A percentile compares a stretch with the other conserved stretches of the same genome.
phyloP scores from a whole-genome alignment of 2,113 vertebrate genomes.

The Lophotis ruficrista region DNA sequence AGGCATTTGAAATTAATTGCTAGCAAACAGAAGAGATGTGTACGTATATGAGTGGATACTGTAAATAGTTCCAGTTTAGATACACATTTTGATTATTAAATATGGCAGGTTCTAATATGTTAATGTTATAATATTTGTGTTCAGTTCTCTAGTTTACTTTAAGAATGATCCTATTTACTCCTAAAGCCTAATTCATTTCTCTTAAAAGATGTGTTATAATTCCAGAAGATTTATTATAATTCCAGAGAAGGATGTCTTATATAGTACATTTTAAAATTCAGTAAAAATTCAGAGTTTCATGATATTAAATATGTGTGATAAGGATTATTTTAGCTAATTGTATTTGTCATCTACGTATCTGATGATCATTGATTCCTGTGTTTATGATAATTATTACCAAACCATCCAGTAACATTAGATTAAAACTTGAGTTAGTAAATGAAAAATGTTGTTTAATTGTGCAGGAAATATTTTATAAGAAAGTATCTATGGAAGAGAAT shows the following conservation, averaged over 20 bases:
- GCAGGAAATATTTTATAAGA: constrained; percentile 49
- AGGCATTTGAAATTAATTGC: constrained; percentile 7
- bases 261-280: constrained; percentile 30
- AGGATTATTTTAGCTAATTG: constrained; percentile 61
- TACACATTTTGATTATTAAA: constrained; percentile 33
- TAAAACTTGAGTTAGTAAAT: constrained; percentile 65
- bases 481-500: constrained; percentile 41
- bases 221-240: constrained; percentile 59
- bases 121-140: constrained; percentile 39
- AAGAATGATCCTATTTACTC: constrained; percentile 50
- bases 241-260: constrained; percentile 29
- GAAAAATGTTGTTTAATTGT: constrained; percentile 52
- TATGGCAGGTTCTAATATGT: constrained; percentile 49
- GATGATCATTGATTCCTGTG: constrained; percentile 53
- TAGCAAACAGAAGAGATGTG: constrained; percentile 23
- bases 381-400: constrained; percentile 63
- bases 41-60: not conserved
- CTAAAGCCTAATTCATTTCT: constrained; percentile 56
- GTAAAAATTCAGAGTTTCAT: constrained; percentile 35
- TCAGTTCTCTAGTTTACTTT: constrained; percentile 48
- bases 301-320: constrained; percentile 14
- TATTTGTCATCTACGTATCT: constrained; percentile 49
- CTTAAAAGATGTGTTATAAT: constrained; percentile 56
- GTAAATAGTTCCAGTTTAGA: constrained; percentile 47
- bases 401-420: constrained; percentile 45